phyloP scores from a whole-genome alignment of 92 coral and sea anemone genomes.

The Epizoanthus stellaris region DNA sequence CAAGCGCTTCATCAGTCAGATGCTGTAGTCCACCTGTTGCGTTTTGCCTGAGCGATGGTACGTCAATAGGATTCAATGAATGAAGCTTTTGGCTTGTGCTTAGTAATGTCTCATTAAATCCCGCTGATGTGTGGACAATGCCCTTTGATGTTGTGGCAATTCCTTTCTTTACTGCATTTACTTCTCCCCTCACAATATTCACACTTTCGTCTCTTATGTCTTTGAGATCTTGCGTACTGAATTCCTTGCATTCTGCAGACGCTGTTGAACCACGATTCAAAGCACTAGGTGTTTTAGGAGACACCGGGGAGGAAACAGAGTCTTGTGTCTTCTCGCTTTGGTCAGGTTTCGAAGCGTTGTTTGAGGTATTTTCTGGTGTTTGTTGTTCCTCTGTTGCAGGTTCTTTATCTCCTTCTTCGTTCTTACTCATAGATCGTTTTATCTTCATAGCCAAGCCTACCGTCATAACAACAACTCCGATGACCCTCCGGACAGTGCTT shows the following conservation, averaged over 20 bases:
- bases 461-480: slow-evolving; percentile 72
- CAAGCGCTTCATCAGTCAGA: slow-evolving; percentile 15
- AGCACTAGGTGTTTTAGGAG: background rate
- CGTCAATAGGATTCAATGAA: slow-evolving; percentile 8
- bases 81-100: slow-evolving; percentile 27
- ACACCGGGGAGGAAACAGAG: background rate
- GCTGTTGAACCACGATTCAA: background rate
- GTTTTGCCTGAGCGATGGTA: slow-evolving; percentile 5
- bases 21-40: too few relatives aligned
- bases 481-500: slow-evolving; percentile 64
- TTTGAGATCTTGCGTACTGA: background rate
- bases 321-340: background rate
- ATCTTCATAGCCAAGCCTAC: slow-evolving; percentile 70
- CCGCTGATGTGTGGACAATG: slow-evolving; percentile 4
- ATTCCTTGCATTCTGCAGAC: background rate
- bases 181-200: slow-evolving; percentile 5
- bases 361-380: background rate
- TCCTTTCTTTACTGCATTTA: background rate
- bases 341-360: background rate
- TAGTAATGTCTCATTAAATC: slow-evolving; percentile 14
- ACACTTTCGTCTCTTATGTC: slow-evolving; percentile 34
- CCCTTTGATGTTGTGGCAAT: slow-evolving; percentile 1
- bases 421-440: slow-evolving; percentile 51
- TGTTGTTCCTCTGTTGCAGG: slow-evolving; percentile 14
- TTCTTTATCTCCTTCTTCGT: slow-evolving; percentile 41